Conservation (phyloP, 2,113 vertebrate species). For the Carassius gibelio region DNA sequence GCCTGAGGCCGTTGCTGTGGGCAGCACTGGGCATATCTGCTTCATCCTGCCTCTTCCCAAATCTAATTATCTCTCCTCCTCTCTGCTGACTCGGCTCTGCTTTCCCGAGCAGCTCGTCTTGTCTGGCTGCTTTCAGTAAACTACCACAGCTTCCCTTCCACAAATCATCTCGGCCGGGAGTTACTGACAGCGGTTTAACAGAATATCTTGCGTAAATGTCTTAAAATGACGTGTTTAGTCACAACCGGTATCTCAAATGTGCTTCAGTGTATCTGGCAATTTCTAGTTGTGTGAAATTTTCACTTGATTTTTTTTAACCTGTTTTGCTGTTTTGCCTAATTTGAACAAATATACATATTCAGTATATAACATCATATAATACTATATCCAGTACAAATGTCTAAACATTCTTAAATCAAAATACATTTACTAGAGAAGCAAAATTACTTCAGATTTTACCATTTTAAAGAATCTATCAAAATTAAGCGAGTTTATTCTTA, state of each 20-base stretch:
- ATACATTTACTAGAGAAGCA: no score
- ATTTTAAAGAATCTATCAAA: no score
- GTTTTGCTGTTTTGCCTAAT: neutral
- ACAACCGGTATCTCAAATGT: neutral
- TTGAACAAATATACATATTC: neutral
- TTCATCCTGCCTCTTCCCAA: constrained; percentile 32
- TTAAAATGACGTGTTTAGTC: neutral
- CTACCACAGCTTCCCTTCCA: constrained; percentile 5
- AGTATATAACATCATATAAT: neutral
- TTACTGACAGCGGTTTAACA: constrained; percentile 18
- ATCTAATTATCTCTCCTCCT: constrained; percentile 39
- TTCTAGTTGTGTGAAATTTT: neutral
- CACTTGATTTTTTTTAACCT: no score
- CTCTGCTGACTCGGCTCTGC: constrained; percentile 34
- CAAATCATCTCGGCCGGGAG: constrained; percentile 31
- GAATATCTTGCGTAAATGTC: neutral
- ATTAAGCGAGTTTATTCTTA: no score
- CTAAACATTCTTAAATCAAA: no score
- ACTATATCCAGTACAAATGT: no score
- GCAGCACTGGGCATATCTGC: constrained; percentile 35
- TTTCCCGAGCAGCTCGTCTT: constrained; percentile 12
- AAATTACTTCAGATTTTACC: no score
- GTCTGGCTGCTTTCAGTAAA: constrained; percentile 27
- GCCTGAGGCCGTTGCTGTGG: constrained; percentile 15
- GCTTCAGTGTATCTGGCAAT: neutral